phyloP scores from a whole-genome alignment of 2,113 vertebrate genomes.

The Sigmodon hispidus region DNA sequence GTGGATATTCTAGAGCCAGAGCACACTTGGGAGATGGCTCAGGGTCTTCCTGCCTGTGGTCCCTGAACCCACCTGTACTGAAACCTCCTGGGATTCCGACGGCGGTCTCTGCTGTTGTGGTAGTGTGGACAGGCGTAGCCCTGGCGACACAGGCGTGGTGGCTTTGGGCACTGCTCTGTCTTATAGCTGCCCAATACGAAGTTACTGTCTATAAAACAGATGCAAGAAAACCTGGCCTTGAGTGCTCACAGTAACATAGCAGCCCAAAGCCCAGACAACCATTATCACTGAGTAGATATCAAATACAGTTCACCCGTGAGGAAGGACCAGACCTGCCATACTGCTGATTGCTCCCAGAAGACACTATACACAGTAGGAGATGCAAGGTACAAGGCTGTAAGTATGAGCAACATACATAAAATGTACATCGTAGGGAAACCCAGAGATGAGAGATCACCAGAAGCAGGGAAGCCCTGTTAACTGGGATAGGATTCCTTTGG shows the following conservation, averaged over 20 bases:
- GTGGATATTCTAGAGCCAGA: not conserved
- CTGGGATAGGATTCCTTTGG: not conserved
- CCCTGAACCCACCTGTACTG: conserved; percentile 90
- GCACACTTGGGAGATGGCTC: not conserved
- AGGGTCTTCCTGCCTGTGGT: not conserved
- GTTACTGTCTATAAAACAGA: conserved; percentile 89
- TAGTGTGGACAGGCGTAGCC: conserved; percentile 96
- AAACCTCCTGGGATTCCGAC: conserved; percentile 92
- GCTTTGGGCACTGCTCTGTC: conserved; percentile 95
- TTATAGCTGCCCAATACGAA: conserved; percentile 96
- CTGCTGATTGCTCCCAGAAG: not conserved
- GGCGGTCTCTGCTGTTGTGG: conserved; percentile 94
- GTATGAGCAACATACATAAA: no score
- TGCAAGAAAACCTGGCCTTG: fast-evolving
- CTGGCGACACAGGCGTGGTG: conserved; percentile 94
- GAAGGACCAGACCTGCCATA: fast-evolving
- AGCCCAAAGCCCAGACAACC: not conserved
- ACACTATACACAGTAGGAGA: not conserved
- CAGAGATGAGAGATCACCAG: not conserved
- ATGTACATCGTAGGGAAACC: not conserved
- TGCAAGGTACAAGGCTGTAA: not conserved
- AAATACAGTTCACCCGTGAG: not conserved
- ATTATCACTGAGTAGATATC: fast-evolving
- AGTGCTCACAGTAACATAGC: fast-evolving
- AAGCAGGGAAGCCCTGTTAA: not conserved